Percentiles rank a stretch among this genome's conserved stretches.
phyloP scores from a whole-genome alignment of 2,888 invertebrate genomes.

The Oscheius sp. region DNA sequence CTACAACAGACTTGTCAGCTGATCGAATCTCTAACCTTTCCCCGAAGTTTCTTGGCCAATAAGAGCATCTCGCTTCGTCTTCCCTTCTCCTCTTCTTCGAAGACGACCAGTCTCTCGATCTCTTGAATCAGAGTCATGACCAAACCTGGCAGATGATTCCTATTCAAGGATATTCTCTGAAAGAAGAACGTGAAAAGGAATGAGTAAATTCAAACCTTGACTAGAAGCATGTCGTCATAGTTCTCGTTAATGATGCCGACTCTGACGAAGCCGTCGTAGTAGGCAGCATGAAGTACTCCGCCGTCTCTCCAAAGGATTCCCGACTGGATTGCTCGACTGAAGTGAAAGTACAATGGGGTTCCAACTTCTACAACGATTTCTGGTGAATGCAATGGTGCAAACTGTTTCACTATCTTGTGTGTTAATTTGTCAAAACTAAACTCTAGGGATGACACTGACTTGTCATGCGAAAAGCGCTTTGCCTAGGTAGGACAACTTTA shows the following conservation, averaged over 20 bases:
- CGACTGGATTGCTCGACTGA: slow-evolving; percentile 47
- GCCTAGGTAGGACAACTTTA: neutral
- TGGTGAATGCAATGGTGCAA: no score
- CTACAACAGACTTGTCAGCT: neutral
- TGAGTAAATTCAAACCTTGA: slow-evolving; percentile 39
- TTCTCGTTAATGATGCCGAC: slow-evolving; percentile 57
- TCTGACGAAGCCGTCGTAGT: slow-evolving; percentile 55
- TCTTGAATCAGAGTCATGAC: slow-evolving; percentile 46
- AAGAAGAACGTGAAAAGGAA: neutral
- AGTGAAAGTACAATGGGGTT: no score
- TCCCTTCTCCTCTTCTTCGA: slow-evolving; percentile 49
- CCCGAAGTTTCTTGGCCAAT: slow-evolving; percentile 37
- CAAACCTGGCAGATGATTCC: slow-evolving; percentile 45
- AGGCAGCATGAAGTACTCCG: slow-evolving; percentile 52
- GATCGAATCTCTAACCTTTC: slow-evolving; percentile 4
- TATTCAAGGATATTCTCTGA: slow-evolving; percentile 44
- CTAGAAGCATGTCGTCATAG: slow-evolving; percentile 59
- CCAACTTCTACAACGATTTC: no score
- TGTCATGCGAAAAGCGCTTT: neutral
- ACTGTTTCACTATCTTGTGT: no score
- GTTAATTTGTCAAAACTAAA: no score
- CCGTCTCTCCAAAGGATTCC: slow-evolving; percentile 54
- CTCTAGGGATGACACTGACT: no score
- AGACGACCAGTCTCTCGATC: slow-evolving; percentile 46
- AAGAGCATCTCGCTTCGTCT: slow-evolving; percentile 48